A percentile compares a stretch with the other conserved stretches of the same genome.
These are phyloP conservation scores for Cheilosia impressa DNA, from an alignment of 2,888 invertebrate species.

Conservation along the genomic window DNA sequence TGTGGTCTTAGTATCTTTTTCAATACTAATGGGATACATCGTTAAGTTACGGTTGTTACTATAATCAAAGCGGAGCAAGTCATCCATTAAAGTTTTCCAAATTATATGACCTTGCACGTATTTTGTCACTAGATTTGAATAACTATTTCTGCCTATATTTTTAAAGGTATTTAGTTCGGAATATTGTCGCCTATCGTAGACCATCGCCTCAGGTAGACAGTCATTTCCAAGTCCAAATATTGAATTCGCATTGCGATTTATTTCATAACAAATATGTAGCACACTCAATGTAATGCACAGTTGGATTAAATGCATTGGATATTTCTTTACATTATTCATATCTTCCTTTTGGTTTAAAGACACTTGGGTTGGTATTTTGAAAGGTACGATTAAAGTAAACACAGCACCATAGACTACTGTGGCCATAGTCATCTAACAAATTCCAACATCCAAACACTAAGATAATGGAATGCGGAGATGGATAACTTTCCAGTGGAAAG, in stretches of 20 bases:
- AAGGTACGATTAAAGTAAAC: too few relatives aligned
- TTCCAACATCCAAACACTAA: too few relatives aligned
- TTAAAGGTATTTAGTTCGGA: neutral
- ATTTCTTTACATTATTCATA: conserved; percentile 4
- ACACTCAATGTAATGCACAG: conserved; percentile 19
- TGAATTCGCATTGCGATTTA: conserved; percentile 13
- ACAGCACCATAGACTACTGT: too few relatives aligned
- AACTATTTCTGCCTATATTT: neutral
- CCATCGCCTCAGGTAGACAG: too few relatives aligned
- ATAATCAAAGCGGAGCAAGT: conserved; percentile 30
- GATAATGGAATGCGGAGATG: too few relatives aligned
- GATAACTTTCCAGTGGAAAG: too few relatives aligned
- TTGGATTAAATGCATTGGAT: neutral
- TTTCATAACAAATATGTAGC: conserved; percentile 30
- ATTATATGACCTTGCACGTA: conserved; percentile 23
- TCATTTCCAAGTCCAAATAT: neutral
- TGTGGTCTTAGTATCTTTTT: neutral
- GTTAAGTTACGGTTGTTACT: conserved; percentile 28
- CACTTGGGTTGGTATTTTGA: neutral
- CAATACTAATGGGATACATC: conserved; percentile 43
- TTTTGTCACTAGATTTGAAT: neutral
- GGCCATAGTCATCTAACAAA: too few relatives aligned
- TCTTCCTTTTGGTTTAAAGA: neutral
- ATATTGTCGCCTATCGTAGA: neutral
- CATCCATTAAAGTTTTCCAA: conserved; percentile 33